Conservation (phyloP, 35 echinoderm and acorn worm species). For the Chiridota heheva region DNA sequence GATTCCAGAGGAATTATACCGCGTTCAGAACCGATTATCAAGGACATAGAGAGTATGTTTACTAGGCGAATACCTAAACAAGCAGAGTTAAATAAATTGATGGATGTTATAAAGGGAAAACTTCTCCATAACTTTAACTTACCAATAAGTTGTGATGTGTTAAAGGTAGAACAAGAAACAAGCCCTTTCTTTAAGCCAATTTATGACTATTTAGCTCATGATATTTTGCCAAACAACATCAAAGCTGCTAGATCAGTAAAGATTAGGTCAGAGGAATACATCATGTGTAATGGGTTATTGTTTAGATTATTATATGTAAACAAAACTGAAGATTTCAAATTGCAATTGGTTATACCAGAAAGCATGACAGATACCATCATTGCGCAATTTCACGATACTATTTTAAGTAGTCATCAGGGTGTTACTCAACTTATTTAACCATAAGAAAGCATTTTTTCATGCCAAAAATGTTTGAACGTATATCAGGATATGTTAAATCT, state of each 20-base stretch:
- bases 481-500: slow-evolving; percentile 10
- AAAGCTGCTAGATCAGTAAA: background rate
- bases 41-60: background rate
- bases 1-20: background rate
- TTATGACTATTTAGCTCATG: slow-evolving; percentile 12
- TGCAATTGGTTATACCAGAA: no score
- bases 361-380: no score
- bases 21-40: background rate
- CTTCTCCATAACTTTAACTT: background rate
- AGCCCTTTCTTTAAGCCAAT: no score
- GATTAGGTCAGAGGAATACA: background rate
- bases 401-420: slow-evolving; percentile 28
- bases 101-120: background rate
- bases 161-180: slow-evolving; percentile 2
- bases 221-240: background rate
- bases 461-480: slow-evolving; percentile 20
- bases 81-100: background rate
- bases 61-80: background rate
- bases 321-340: background rate
- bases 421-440: slow-evolving; percentile 3
- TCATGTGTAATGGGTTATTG: background rate
- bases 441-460: slow-evolving; percentile 8
- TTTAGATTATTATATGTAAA: background rate
- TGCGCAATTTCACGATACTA: slow-evolving; percentile 8
- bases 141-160: background rate